Evolutionary conservation across 2,888 invertebrate genomes (phyloP), one percentile per base, ranked within the genome.

Genomic region (Thysanoteuthis rhombus): DNA sequence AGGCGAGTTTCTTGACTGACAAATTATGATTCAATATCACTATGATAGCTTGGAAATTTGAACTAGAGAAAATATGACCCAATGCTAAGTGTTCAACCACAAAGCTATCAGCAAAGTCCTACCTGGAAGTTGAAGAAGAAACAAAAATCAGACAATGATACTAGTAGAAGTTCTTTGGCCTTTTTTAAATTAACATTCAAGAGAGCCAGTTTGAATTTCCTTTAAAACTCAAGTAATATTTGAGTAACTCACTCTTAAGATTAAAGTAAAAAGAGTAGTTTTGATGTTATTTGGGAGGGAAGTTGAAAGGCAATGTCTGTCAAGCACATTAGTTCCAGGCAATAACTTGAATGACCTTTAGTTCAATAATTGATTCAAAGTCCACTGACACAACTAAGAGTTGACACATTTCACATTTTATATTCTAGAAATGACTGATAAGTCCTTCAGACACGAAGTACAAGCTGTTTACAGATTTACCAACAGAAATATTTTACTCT

Each of bases 301-400:
- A n/a, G 75, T n/a, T 36, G 75, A n/a, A 75, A 75, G 16, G 75
- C n/a, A 75, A 75, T n/a, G 75, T 75, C n/a, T n/a, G 16, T n/a
- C n/a, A 75, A 75, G n/a, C n/a, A n/a, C 75, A 75, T 75, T 75
- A 75, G 75, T 75, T 75, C 75, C 75, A 75, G 75, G 75, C 75
- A n/a, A 75, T 75, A 75, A 75, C 75, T 75, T 75, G 75, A 75
- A n/a, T 75, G 75, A 75, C 75, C 75, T 75, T 75, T 75, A n/a
- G 75, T 75, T 75, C 75, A 75, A 75, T 75, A 75, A 75, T 75
- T 75, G 75, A 75, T n/a, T 75, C 75, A 75, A 75, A 75, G 75
- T 75, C n/a, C n/a, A 6, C 75, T 75, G 75, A 75, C 75, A 75
- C 75, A 75, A 75, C n/a, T 25, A 75, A 75, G 16, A 75, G 75